Percentiles rank a stretch among this genome's conserved stretches.
Conservation (phyloP, 35 echinoderm and acorn worm genomes). For the Anneissia japonica region DNA sequence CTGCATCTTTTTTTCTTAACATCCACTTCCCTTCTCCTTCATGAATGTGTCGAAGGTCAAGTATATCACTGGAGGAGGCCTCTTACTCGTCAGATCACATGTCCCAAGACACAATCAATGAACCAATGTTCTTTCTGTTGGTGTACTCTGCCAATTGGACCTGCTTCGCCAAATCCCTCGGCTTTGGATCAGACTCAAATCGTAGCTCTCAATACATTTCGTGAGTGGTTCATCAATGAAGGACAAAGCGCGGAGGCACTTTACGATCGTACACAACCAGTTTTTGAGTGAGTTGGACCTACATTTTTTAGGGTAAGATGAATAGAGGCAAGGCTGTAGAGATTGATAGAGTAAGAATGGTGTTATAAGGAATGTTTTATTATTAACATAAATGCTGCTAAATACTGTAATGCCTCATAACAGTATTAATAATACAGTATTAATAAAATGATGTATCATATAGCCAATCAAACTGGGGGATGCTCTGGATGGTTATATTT, state of each 20-base stretch:
- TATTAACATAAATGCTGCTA: no score
- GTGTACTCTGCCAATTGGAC: neutral
- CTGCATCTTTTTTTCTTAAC: no score
- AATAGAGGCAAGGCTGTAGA: no score
- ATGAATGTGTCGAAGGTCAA: neutral
- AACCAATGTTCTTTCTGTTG: neutral
- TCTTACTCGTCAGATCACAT: neutral
- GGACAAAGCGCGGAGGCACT: neutral
- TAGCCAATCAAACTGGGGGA: no score
- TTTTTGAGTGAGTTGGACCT: neutral
- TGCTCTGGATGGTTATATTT: no score
- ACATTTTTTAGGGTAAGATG: no score
- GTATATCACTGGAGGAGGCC: neutral
- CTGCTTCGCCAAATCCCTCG: neutral
- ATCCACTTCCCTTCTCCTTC: neutral
- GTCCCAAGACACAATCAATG: neutral
- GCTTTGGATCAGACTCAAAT: neutral
- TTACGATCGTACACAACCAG: neutral
- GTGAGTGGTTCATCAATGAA: neutral
- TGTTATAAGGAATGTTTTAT: no score
- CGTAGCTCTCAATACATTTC: neutral
- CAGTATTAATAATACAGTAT: no score
- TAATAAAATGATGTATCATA: no score
- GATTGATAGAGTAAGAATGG: no score
- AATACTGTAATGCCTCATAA: no score